Evolutionary conservation across 2,797 vertebrate genomes (phyloP), one percentile per base, ranked within the genome.

Genomic region (Cichlasoma orientale): DNA sequence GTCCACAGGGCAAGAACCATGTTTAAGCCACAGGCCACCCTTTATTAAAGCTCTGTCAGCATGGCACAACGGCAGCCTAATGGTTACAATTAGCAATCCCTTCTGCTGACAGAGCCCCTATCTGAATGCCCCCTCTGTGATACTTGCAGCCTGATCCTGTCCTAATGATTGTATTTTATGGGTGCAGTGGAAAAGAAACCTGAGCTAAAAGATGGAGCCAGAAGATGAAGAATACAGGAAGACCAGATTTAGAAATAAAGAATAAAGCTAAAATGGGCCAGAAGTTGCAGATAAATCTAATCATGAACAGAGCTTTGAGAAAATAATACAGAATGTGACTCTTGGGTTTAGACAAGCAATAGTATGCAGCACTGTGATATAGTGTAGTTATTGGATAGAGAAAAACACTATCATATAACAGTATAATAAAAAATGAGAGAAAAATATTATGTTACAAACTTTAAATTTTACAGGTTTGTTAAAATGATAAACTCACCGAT

Each of bases 21-120:
- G 82, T 92, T 92, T 92, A 89, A 93, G 80, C 78, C 83, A 76
- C 72, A 83, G 78, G 72, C 87, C 90, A 85, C 86, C 88, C 74
- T 80, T 85, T 82, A 86, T 89, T 90, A 92, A 77, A 75, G 82
- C 86, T 56, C 82, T 82, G 90, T 87, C 86, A 90, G 86, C 82
- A 53, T 74, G 86, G 86, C 84, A 88, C 58, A 47, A 84, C 74
- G 70, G 87, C 87, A 88, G 89, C 53, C 86, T 95, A 95, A 94
- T 95, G 89, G 91, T 90, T 92, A 91, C 93, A 94, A 95, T 95
- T 95, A 95, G 92, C 88, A 87, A 83, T 83, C 87, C 82, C 89
- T 84, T 88, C 82, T 75, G 88, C 92, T 91, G 89, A 92, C 89
- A 92, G 88, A 87, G 85, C 80, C 80, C 83, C 87, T 68, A 83